Conservation (phyloP, 2,797 vertebrate genomes). For the Ataeniobius toweri region DNA sequence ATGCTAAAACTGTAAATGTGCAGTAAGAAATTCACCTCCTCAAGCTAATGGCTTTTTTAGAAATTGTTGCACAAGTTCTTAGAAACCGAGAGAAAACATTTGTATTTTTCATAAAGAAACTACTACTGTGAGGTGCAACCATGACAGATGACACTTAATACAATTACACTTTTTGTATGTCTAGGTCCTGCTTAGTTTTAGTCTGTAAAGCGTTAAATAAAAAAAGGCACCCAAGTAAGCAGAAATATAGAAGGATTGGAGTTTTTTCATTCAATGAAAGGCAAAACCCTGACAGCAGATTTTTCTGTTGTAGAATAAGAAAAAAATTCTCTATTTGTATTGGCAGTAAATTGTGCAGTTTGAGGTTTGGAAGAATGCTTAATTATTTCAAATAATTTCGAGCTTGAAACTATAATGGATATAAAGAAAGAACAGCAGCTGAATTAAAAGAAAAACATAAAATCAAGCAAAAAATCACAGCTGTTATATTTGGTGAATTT, state of each 20-base stretch:
- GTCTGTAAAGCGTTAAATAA: background rate
- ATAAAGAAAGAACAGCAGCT: background rate
- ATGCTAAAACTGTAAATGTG: background rate
- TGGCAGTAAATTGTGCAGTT: background rate
- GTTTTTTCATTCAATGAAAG: background rate
- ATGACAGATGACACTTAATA: background rate
- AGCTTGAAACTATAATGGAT: background rate
- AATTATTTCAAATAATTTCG: background rate
- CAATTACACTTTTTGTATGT: background rate
- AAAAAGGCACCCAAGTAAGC: background rate
- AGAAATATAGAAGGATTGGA: background rate
- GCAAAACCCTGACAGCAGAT: background rate
- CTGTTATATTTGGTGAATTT: constrained; percentile 10
- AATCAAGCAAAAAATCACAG: background rate
- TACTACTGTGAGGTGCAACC: too few species aligned
- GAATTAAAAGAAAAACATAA: background rate
- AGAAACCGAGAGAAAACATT: too few species aligned
- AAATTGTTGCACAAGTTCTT: too few species aligned
- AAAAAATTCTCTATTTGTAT: background rate
- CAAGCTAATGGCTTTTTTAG: too few species aligned
- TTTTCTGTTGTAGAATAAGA: background rate
- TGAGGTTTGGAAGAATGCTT: background rate
- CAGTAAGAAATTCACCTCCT: too few species aligned
- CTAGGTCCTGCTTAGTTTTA: too few species aligned
- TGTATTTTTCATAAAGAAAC: too few species aligned